Conservation (phyloP, 2,888 invertebrate species). For the Cephonodes hylas region DNA sequence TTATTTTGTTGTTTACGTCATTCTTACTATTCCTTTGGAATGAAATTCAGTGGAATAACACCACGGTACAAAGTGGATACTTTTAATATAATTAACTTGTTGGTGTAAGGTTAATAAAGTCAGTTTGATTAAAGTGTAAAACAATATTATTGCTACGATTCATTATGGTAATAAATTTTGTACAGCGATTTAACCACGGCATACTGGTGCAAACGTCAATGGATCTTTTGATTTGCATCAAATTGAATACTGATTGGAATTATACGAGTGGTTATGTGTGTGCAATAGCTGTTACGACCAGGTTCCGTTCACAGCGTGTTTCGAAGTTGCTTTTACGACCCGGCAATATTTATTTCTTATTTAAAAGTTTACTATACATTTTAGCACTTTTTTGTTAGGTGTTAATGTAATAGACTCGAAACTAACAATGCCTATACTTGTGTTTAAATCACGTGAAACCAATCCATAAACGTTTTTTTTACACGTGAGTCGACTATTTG, state of each 20-base stretch:
- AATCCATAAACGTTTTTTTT: too few relatives aligned
- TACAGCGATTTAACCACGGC: conserved; percentile 25
- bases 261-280: conserved; percentile 45
- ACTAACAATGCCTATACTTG: neutral
- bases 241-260: conserved; percentile 74
- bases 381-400: neutral
- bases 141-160: neutral
- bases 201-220: conserved; percentile 60
- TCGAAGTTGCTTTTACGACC: conserved; percentile 40
- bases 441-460: neutral
- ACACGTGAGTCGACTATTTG: neutral
- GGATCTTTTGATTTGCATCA: conserved; percentile 72
- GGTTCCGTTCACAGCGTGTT: conserved; percentile 45
- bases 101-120: neutral
- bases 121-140: neutral
- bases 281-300: conserved; percentile 50
- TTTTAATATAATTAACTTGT: neutral
- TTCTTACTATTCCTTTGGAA: neutral
- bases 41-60: neutral
- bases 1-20: conserved; percentile 6
- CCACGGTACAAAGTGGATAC: neutral
- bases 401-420: neutral
- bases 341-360: neutral
- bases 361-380: neutral
- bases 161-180: conserved; percentile 14